Base-by-base conservation (phyloP, 1,140 invertebrate genomes). In the Teleopsis dalmanni region DNA sequence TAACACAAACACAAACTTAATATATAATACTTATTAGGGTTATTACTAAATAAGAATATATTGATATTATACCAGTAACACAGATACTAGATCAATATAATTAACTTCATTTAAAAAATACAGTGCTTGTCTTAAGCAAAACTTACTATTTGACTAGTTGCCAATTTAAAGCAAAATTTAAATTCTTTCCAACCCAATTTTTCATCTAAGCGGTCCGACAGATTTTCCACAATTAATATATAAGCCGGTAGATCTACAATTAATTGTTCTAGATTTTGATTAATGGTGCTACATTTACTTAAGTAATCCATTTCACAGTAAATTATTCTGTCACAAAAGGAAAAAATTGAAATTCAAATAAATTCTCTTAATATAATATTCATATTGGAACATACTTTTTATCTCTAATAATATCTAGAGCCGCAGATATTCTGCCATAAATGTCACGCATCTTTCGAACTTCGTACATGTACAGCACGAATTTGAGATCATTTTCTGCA, bases 161-260 rank as follows among this genome's bases (percentile, higher is more conserved):
- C 80, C 38, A 82, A 69, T 72, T 83, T 82, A 53, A 84, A 81
- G 50, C 80, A 79, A 62, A 83, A 83, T 57, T 83, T 83, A 69
- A 82, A 84, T 60, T 84, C 81, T 48, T 77, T 76, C 78, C 80
- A 81, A 51, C 79, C 79, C 41, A 83, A 63, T 55, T 79, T 80
- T 48, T 82, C 79, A 56, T 82, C 79, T 29, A 81, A 68, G 1
- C 77, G 76, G 51, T 73, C 67, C 23, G 75, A 76, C 13, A 81
- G 62, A 61, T 83, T 80, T 65, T 82, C 79, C 23, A 83, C 62
- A 18, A 80, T 72, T 25, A 79, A 60, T 25, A 82, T 66, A 60
- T 82, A 80, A 27, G 81, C 70, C 33, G 81, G 80, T 54, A 83
- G 72, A 63, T 83, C 80, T 57, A 81, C 75, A 44, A 80, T 73